phyloP scores from a whole-genome alignment of 1,140 invertebrate genomes.

The Panagrolaimus sp. region DNA sequence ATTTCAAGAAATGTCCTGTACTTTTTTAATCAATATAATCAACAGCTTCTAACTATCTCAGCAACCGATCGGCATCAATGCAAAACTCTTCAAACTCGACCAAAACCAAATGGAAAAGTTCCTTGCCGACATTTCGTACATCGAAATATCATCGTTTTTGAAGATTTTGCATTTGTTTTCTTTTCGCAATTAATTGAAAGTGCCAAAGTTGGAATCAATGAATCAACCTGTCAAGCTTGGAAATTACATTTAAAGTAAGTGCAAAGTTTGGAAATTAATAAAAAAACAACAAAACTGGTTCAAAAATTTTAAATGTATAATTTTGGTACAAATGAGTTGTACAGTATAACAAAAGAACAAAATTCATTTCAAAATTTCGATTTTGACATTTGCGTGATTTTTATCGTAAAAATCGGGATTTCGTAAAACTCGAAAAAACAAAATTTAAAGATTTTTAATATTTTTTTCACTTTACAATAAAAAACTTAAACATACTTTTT shows the following conservation, averaged over 20 bases:
- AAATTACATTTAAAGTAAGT: conserved; percentile 14
- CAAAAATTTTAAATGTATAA: background rate
- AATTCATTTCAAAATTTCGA: background rate
- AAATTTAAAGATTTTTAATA: too few relatives aligned
- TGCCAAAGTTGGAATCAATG: background rate
- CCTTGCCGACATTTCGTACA: background rate
- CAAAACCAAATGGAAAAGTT: background rate
- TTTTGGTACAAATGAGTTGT: background rate
- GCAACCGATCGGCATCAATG: background rate
- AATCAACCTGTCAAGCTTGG: background rate
- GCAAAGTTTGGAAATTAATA: background rate
- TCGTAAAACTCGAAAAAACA: background rate
- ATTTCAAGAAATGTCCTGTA: background rate
- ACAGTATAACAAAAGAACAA: background rate
- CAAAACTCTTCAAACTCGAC: background rate
- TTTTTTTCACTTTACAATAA: too few relatives aligned
- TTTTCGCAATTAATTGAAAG: background rate
- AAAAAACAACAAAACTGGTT: background rate
- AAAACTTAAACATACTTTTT: too few relatives aligned
- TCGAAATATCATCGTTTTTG: background rate
- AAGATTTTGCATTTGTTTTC: background rate
- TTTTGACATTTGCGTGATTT: background rate
- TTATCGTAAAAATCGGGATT: background rate
- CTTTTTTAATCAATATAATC: conserved; percentile 10
- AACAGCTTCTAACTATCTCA: background rate